Percentiles rank a stretch among this genome's conserved stretches.
Evolutionary conservation across 2,113 vertebrate species (phyloP).

Genomic region (Rhabdomys dilectus): DNA sequence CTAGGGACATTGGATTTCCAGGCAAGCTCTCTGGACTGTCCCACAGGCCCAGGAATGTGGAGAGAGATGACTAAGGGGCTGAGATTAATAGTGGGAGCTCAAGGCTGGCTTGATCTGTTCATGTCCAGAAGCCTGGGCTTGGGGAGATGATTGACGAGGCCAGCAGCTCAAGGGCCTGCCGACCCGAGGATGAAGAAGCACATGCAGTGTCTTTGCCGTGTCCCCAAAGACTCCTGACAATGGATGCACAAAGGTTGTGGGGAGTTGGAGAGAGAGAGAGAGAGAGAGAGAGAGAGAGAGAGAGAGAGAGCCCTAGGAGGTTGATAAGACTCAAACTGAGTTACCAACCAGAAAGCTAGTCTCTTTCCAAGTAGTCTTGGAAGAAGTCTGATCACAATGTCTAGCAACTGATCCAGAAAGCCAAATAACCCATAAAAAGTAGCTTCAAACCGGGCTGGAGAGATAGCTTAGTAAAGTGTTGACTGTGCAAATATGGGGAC

Average conservation of each 20-base stretch:
- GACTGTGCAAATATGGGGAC: not conserved
- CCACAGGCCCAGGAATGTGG: not conserved
- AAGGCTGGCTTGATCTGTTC: not conserved
- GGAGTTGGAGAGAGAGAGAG: not conserved
- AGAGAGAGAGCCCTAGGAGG: not conserved
- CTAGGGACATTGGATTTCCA: slow-evolving; percentile 8
- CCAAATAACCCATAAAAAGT: not conserved
- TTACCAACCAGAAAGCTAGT: not conserved
- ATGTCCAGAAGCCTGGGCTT: not conserved
- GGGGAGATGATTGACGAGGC: not conserved
- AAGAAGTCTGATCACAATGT: not conserved
- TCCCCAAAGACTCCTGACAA: not conserved
- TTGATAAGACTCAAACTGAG: not conserved
- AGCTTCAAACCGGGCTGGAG: not conserved
- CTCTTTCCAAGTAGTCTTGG: not conserved
- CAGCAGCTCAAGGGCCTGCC: not conserved
- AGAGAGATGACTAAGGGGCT: not conserved
- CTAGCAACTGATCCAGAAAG: not conserved
- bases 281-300: not conserved
- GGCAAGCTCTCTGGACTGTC: not conserved
- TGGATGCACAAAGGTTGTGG: not conserved
- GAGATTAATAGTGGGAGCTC: not conserved
- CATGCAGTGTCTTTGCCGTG: not conserved
- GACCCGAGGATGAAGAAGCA: not conserved
- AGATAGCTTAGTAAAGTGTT: not conserved